Percentiles rank a stretch among this genome's conserved stretches.
These are phyloP conservation scores for Eupleurogrammus muticus DNA, from an alignment of 2,797 vertebrate genomes.

Conservation along the genomic window DNA sequence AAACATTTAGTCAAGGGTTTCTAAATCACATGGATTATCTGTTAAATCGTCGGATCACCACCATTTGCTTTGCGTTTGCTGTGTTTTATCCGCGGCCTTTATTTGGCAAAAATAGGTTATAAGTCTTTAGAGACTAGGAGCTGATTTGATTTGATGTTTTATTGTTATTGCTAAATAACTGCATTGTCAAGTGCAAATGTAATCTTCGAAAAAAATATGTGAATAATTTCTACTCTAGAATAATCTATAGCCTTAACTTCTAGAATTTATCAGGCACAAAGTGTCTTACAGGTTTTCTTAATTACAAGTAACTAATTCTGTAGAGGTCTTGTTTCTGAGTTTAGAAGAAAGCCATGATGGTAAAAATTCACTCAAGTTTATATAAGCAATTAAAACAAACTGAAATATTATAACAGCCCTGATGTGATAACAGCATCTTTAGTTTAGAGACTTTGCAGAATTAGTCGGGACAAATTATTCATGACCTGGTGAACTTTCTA, in stretches of 20 bases:
- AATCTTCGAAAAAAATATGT: background rate
- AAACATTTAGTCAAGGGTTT: background rate
- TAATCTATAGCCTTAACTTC: background rate
- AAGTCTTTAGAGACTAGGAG: conserved; percentile 3
- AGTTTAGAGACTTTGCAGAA: background rate
- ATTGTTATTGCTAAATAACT: background rate
- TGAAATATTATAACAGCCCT: background rate
- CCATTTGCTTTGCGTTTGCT: conserved; percentile 17
- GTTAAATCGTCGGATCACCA: conserved; percentile 40
- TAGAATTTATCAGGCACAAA: background rate
- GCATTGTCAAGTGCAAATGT: background rate
- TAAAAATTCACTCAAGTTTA: background rate
- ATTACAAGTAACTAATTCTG: too few species aligned
- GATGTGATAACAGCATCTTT: background rate
- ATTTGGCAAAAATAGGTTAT: conserved; percentile 24
- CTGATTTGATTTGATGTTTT: background rate
- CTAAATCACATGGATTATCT: conserved; percentile 38
- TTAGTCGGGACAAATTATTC: background rate
- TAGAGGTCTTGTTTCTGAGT: too few species aligned
- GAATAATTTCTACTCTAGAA: background rate
- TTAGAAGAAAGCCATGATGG: too few species aligned
- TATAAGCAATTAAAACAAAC: background rate
- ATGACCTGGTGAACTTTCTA: background rate
- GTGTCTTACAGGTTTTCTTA: too few species aligned
- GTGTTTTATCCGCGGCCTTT: conserved; percentile 39